These are phyloP conservation scores for Lepidurus couesii DNA, from an alignment of 1,140 invertebrate species.

Conservation along the genomic window DNA sequence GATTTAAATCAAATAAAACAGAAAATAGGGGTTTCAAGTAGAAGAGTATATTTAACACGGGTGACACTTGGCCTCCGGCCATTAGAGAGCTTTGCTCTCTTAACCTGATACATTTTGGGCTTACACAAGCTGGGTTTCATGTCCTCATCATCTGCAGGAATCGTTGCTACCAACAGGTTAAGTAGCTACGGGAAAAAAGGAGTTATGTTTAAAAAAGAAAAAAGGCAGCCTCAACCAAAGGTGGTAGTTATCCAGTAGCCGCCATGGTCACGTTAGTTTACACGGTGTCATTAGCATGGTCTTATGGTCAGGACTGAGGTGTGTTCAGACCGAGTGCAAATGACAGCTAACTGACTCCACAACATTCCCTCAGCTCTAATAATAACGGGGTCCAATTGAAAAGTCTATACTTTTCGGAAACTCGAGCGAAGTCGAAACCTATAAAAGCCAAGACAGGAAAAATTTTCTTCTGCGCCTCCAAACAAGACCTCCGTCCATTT, in stretches of 20 bases:
- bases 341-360: conserved; percentile 17
- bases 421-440: background rate
- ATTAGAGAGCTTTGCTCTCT: too few relatives aligned
- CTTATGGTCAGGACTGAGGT: conserved; percentile 21
- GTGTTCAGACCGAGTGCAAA: conserved; percentile 21
- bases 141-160: too few relatives aligned
- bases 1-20: too few relatives aligned
- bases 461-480: background rate
- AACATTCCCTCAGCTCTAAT: conserved; percentile 18
- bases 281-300: conserved; percentile 16
- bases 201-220: background rate
- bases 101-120: too few relatives aligned
- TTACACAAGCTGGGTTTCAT: too few relatives aligned
- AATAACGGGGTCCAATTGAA: conserved; percentile 18
- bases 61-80: too few relatives aligned
- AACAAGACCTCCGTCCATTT: background rate
- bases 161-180: background rate
- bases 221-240: background rate
- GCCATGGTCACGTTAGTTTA: conserved; percentile 18
- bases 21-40: too few relatives aligned
- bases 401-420: conserved; percentile 13
- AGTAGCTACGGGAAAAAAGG: background rate
- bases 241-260: conserved; percentile 14
- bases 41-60: too few relatives aligned
- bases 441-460: background rate